Evolutionary conservation across 2,113 vertebrate species (phyloP).

Genomic region (Penelope pileata): DNA sequence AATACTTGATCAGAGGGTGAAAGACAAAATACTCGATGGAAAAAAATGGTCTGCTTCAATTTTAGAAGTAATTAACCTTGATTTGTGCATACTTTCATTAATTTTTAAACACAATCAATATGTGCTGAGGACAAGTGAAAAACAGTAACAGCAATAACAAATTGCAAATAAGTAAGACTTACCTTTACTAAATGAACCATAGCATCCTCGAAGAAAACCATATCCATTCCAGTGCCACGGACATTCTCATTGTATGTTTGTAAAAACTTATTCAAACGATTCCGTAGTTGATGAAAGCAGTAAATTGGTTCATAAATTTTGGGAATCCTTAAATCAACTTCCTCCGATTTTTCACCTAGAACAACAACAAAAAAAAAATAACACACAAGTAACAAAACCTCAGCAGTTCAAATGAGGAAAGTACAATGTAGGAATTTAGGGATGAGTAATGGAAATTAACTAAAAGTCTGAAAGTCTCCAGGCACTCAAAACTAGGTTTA

Average conservation of each 20-base stretch:
- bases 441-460: background rate
- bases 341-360: conserved; percentile 86
- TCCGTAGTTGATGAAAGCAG: conserved; percentile 84
- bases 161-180: background rate
- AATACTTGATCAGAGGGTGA: background rate
- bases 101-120: background rate
- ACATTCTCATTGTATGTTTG: conserved; percentile 87
- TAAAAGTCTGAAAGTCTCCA: background rate
- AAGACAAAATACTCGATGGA: background rate
- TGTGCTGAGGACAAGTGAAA: background rate
- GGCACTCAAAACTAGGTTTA: background rate
- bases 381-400: background rate
- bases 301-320: conserved; percentile 90
- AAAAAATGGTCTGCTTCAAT: background rate
- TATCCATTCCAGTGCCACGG: conserved; percentile 87
- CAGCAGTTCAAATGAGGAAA: background rate
- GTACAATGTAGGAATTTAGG: background rate
- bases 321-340: conserved; percentile 81
- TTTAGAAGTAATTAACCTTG: background rate
- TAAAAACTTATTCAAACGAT: conserved; percentile 87
- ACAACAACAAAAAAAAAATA: background rate
- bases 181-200: conserved; percentile 96
- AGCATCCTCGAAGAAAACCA: conserved; percentile 95
- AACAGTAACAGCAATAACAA: background rate
- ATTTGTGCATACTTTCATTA: background rate